Conservation (phyloP, 2,113 vertebrate genomes). For the Conger conger region DNA sequence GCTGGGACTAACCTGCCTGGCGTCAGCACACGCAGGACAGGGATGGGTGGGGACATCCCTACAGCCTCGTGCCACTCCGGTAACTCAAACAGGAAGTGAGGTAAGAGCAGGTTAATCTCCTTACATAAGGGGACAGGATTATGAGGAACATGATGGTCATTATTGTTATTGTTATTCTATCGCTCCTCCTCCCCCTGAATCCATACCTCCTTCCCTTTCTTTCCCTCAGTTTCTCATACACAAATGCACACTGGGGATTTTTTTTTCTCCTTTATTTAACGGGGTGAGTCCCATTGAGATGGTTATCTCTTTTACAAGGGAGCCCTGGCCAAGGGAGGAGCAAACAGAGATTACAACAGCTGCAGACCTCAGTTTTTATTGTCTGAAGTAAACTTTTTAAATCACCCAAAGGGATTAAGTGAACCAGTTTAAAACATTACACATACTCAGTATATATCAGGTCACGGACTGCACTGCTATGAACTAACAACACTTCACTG, state of each 20-base stretch:
- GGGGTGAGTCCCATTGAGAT: no score
- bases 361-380: no score
- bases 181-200: background rate
- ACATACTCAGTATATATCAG: constrained; percentile 2
- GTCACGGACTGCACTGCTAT: background rate
- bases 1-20: background rate
- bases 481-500: background rate
- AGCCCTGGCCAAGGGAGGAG: no score
- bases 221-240: background rate
- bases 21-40: background rate
- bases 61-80: background rate
- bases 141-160: background rate
- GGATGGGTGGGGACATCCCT: background rate
- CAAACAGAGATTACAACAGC: no score
- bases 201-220: background rate
- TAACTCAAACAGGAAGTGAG: background rate
- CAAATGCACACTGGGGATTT: background rate
- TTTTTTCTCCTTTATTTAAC: no score
- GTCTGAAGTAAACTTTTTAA: no score
- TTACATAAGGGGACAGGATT: constrained; percentile 10
- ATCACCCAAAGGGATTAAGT: no score
- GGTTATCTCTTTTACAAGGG: no score
- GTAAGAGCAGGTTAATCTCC: background rate
- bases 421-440: background rate
- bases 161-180: background rate